phyloP scores from a whole-genome alignment of 2,113 vertebrate species.

The Hyla sarda region DNA sequence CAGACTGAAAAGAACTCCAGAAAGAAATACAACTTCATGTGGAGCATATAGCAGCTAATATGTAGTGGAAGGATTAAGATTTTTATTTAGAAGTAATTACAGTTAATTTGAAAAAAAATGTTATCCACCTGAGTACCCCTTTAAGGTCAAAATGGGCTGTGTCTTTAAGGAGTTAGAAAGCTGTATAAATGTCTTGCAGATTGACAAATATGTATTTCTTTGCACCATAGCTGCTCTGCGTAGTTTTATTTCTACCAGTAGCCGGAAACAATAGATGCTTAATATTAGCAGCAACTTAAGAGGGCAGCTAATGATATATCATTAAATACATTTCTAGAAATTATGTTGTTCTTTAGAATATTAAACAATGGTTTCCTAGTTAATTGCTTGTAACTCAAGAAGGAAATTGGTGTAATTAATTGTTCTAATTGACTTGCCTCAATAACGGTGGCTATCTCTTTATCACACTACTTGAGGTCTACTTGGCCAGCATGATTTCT shows the following conservation, averaged over 20 bases:
- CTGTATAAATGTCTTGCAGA: too few relatives aligned
- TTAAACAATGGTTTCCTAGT: not conserved
- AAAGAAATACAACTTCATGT: too few relatives aligned
- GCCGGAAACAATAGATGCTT: too few relatives aligned
- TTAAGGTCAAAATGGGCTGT: too few relatives aligned
- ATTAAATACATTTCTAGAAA: not conserved
- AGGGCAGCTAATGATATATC: not conserved
- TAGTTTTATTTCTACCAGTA: not conserved
- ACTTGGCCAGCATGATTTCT: not conserved
- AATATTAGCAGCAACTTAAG: not conserved
- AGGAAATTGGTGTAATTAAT: not conserved
- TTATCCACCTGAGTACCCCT: too few relatives aligned
- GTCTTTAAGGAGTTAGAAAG: too few relatives aligned
- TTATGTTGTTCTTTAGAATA: not conserved
- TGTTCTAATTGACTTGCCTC: not conserved
- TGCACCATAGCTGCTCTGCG: not conserved
- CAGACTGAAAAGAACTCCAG: too few relatives aligned
- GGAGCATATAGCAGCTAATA: too few relatives aligned
- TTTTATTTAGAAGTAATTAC: too few relatives aligned
- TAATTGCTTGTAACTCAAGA: not conserved
- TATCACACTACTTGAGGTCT: not conserved
- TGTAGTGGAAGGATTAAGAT: too few relatives aligned
- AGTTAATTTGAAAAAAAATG: too few relatives aligned
- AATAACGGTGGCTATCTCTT: not conserved
- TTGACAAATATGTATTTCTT: not conserved